Evolutionary conservation across 2,113 vertebrate species (phyloP).

Genomic region (Platanista minor): DNA sequence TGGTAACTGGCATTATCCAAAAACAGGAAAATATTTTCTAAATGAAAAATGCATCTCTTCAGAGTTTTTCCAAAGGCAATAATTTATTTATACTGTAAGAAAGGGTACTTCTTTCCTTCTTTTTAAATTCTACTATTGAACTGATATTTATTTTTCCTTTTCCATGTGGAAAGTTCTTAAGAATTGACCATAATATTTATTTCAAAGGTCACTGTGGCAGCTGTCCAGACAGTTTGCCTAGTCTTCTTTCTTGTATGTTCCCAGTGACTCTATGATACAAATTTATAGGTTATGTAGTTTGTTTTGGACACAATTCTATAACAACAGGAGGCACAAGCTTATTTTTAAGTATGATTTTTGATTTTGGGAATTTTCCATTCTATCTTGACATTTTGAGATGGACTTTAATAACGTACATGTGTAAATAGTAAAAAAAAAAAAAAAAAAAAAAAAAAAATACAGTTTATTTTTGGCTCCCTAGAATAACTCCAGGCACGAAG

Average conservation of each 20-base stretch:
- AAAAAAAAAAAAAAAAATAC: too few species aligned
- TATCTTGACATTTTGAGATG: neutral
- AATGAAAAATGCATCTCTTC: neutral
- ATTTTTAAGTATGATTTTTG: neutral
- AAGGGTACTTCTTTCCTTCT: neutral
- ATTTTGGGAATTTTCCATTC: neutral
- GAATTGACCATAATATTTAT: accelerated
- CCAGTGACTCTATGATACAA: neutral
- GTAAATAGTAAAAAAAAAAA: neutral
- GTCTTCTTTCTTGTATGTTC: neutral
- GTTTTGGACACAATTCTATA: neutral
- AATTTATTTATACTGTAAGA: neutral
- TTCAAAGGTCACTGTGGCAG: neutral
- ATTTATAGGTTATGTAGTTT: neutral
- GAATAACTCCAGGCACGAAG: too few species aligned
- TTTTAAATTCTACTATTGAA: neutral
- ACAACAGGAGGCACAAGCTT: neutral
- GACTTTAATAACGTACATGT: neutral
- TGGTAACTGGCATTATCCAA: neutral
- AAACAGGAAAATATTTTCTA: neutral
- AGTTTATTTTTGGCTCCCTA: neutral
- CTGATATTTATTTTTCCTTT: neutral
- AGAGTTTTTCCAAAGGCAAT: neutral
- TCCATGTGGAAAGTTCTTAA: neutral
- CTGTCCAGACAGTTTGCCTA: accelerated